Base-by-base conservation (phyloP, 1,140 invertebrate genomes). In the Orius insidiosus region DNA sequence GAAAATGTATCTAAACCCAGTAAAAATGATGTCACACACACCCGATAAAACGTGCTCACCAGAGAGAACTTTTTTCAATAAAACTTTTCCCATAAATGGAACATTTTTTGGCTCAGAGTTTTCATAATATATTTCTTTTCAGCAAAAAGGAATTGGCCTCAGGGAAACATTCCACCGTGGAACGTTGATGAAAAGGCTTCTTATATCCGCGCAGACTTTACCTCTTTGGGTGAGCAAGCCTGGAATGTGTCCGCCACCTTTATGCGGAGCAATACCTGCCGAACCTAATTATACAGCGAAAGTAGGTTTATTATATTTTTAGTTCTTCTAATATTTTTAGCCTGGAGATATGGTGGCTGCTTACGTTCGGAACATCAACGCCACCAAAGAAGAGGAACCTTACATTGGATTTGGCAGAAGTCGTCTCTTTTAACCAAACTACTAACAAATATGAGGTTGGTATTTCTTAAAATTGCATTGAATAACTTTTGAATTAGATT, bases 381-480 rank as follows among this genome's bases (percentile, higher is more conserved):
- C 13, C 18, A 13, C 24, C 1, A 39, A 24, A 14, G 79, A 79
- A 30, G 74, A 78, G 2, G 88, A 84, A 31, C 89, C 85, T 39
- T 85, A 94, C 93, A 95, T 60, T 98, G 94, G 93, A 98, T 54
- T 62, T 98, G 38, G 93, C 93, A 1, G 92, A 98, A 74, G 89
- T 98, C 1, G 83, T 93, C 1, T 75, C 76, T 47, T 96, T 80
- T 64, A 80, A 85, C 57, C 62, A 74, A 0, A 68, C 75, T 3
- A 80, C 84, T 9, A 82, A 82, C 53, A 94, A 94, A 65, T 98
- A 97, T 65, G 88, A 96, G 64, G 86, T 98, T 1, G 88, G 47
- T 30, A 36, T 36, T 36, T 11, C 35, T n/a, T 36, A 4, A n/a
- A 36, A n/a, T 3, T 36, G 3, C 5, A 4, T 15, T 36, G 3